phyloP scores from a whole-genome alignment of 1,140 invertebrate genomes.

The Eupristina koningsbergeri region DNA sequence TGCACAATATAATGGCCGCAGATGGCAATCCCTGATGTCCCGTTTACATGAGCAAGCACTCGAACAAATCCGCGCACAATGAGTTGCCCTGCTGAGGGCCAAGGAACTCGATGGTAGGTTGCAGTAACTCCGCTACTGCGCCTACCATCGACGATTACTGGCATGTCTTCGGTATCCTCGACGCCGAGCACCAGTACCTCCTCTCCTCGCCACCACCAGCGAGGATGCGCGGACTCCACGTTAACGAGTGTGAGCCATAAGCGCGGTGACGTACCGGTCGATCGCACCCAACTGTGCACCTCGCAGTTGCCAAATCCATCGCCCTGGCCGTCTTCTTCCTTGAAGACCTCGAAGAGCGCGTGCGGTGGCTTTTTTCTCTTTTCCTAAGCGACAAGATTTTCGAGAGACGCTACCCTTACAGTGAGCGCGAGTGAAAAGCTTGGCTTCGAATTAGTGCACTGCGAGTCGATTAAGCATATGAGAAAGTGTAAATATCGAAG shows the following conservation, averaged over 20 bases:
- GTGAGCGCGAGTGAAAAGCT: constrained; percentile 31
- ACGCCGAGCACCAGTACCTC: constrained; percentile 50
- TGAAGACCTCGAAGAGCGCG: not conserved
- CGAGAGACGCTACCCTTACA: constrained; percentile 23
- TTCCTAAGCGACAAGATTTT: not conserved
- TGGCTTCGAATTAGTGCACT: constrained; percentile 13
- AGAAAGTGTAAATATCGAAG: constrained; percentile 36
- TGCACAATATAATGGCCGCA: constrained; percentile 93
- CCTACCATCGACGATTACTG: constrained; percentile 47
- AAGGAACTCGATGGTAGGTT: constrained; percentile 54
- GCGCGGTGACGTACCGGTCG: not conserved
- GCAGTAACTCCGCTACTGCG: not conserved
- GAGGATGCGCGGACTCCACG: constrained; percentile 33
- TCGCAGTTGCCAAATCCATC: not conserved
- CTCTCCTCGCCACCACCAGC: constrained; percentile 45
- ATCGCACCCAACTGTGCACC: not conserved
- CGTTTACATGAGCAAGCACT: constrained; percentile 70
- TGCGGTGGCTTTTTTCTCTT: not conserved
- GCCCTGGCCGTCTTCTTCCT: not conserved
- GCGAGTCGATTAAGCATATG: constrained; percentile 21
- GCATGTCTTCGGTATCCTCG: constrained; percentile 44
- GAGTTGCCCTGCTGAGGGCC: constrained; percentile 72
- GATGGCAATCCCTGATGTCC: constrained; percentile 85
- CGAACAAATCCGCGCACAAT: constrained; percentile 69
- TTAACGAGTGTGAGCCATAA: constrained; percentile 46